Evolutionary conservation across 2,888 invertebrate genomes (phyloP).

Genomic region (Caenorhabditis angaria): DNA sequence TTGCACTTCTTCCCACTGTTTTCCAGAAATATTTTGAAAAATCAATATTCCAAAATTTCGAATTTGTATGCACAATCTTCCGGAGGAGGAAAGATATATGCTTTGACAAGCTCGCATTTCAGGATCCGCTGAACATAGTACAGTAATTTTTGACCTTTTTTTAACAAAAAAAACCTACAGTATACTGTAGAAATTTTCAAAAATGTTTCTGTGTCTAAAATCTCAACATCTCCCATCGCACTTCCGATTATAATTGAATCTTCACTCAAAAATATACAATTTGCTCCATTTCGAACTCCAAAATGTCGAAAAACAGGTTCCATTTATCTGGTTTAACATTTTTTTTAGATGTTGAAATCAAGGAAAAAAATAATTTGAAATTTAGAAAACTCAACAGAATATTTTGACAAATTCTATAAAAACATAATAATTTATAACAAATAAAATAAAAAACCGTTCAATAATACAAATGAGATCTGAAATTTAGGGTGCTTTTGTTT

Average conservation of each 20-base stretch:
- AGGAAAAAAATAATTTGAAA: not conserved
- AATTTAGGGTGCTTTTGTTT: not conserved
- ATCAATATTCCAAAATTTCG: not conserved
- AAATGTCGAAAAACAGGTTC: constrained; percentile 24
- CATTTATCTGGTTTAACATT: too few species aligned
- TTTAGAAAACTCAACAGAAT: too few species aligned
- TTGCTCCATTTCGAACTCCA: constrained; percentile 34
- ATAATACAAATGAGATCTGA: not conserved
- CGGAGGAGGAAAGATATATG: not conserved
- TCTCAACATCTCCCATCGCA: constrained; percentile 14
- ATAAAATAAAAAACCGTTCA: not conserved
- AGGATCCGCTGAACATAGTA: not conserved
- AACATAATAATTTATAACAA: not conserved
- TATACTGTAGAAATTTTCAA: constrained; percentile 12
- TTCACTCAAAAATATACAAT: constrained; percentile 15
- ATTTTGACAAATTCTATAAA: too few species aligned
- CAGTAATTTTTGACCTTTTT: too few species aligned
- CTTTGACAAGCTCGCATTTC: not conserved
- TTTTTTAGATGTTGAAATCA: too few species aligned
- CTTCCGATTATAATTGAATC: constrained; percentile 22
- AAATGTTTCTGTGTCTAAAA: constrained; percentile 14
- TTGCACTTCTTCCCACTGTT: constrained; percentile 4
- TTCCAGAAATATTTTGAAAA: constrained; percentile 3
- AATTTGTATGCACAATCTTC: not conserved
- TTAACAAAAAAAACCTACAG: constrained; percentile 7